Evolutionary conservation across 2,888 invertebrate genomes (phyloP), one percentile per base, ranked within the genome.

Genomic region (Acrobasis consociella): DNA sequence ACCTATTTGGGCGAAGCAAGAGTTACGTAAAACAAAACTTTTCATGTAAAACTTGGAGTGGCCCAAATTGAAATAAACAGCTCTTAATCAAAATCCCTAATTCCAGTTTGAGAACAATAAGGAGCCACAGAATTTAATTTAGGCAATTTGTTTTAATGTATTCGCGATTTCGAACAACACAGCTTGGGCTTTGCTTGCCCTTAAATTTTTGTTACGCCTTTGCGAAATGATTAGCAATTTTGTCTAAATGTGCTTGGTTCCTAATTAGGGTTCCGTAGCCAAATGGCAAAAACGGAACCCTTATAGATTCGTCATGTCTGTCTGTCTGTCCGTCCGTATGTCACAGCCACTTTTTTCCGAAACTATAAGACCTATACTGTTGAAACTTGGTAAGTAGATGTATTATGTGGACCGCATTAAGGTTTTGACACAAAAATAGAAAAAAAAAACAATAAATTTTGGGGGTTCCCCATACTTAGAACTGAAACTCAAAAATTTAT

Each of bases 41-140:
- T 22, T 49, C 52, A 38, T 22, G 15, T 63, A 61, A 51, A 52
- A 31, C 52, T 31, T 52, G 31, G 13, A 52, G 46, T 31, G 15
- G 37, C 62, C 51, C 39, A 51, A 66, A 71, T 70, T 68, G 65
- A 69, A 70, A 64, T 65, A 74, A 69, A 69, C 69, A 61, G 49
- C 72, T 62, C 68, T 76, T 69, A 67, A 75, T 76, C 73, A 77
- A 70, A 78, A 73, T 66, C 70, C 64, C 70, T 49, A 59, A 59
- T 59, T 49, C 13, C 17, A 50, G 59, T 60, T 60, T 37, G 49
- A 50, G 37, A 50, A 38, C 50, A 49, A 49, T 50, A 49, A 46
- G 13, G 58, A 42, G 46, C 49, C 50, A 38, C 59, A 37, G 22
- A 62, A 55, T 62, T 62, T 37, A 62, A 62, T 62, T 56, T 38